These are phyloP conservation scores for Hypanus sabinus DNA, from an alignment of 2,113 vertebrate genomes.

Conservation along the genomic window DNA sequence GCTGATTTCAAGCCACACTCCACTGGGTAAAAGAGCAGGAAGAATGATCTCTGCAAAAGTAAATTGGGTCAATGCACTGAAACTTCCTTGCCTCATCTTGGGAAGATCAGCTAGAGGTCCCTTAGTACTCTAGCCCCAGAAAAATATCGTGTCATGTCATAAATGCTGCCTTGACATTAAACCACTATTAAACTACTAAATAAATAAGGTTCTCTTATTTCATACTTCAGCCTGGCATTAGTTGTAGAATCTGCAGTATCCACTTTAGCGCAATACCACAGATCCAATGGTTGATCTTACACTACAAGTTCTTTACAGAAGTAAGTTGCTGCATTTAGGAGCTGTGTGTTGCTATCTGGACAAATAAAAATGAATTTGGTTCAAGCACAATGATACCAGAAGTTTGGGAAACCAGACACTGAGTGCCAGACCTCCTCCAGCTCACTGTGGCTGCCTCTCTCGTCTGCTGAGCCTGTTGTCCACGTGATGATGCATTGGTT, in stretches of 20 bases:
- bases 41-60: not conserved
- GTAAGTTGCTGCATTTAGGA: not conserved
- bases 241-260: not conserved
- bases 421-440: not conserved
- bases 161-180: not conserved
- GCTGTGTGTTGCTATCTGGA: not conserved
- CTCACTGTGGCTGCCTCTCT: too few species aligned
- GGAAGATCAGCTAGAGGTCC: not conserved
- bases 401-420: too few species aligned
- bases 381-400: not conserved
- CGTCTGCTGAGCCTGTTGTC: not conserved
- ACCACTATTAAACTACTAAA: not conserved
- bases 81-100: not conserved
- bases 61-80: not conserved
- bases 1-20: not conserved
- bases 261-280: not conserved
- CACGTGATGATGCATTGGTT: not conserved
- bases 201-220: not conserved
- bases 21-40: not conserved
- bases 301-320: not conserved
- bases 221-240: not conserved
- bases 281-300: not conserved
- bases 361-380: not conserved
- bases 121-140: not conserved
- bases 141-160: not conserved